These are phyloP conservation scores for Ophiothrix spiculata DNA, from an alignment of 35 echinoderm and acorn worm genomes.

Conservation along the genomic window DNA sequence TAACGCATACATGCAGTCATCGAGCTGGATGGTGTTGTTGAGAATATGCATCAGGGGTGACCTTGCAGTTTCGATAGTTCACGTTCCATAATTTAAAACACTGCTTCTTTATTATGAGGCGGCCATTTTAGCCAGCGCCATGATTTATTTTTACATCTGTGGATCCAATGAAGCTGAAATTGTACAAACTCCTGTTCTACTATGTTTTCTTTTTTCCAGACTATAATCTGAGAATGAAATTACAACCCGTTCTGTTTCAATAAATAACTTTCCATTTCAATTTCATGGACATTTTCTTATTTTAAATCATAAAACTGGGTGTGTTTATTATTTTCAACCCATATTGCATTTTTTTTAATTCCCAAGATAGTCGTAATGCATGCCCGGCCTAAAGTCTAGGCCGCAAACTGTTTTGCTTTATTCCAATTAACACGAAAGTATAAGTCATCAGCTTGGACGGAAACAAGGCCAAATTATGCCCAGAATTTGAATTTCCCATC, in stretches of 20 bases:
- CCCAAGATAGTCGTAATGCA: not conserved
- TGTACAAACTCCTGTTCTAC: not conserved
- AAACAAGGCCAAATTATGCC: not conserved
- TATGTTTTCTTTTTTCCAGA: not conserved
- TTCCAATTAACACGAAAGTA: not conserved
- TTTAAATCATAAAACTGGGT: not conserved
- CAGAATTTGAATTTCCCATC: conserved; percentile 1
- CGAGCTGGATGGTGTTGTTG: too few species aligned
- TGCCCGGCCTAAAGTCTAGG: not conserved
- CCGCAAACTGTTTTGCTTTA: not conserved
- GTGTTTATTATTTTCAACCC: not conserved
- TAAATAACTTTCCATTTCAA: not conserved
- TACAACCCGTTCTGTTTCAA: not conserved
- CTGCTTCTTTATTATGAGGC: not conserved
- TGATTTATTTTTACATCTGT: conserved; percentile 14
- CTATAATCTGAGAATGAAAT: not conserved
- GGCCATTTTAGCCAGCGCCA: not conserved
- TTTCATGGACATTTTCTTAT: not conserved
- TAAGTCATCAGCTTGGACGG: not conserved
- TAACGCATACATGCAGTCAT: not conserved
- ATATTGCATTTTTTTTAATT: not conserved
- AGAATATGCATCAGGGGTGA: not conserved
- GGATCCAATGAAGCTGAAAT: not conserved
- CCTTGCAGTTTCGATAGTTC: conserved; percentile 6
- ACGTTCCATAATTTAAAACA: conserved; percentile 2